Evolutionary conservation across 2,113 vertebrate species (phyloP).

Genomic region (Sebastes schlegelii): DNA sequence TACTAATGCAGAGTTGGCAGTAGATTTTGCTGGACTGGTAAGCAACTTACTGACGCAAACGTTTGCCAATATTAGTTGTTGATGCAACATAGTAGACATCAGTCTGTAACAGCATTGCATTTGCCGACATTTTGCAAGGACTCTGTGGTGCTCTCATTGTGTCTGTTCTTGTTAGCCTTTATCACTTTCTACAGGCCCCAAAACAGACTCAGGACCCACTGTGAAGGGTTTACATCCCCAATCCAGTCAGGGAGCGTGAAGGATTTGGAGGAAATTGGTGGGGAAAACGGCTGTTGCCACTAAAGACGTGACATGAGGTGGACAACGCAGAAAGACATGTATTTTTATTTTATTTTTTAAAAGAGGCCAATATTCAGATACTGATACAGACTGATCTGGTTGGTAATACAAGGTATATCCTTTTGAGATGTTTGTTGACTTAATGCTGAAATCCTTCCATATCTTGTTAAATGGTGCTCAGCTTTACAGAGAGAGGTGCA

Average conservation of each 20-base stretch:
- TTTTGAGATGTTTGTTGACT: constrained; percentile 25
- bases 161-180: constrained; percentile 39
- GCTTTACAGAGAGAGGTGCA: constrained; percentile 19
- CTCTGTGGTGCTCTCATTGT: constrained; percentile 8
- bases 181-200: constrained; percentile 37
- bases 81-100: constrained; percentile 46
- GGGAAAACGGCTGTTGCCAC: background rate
- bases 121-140: constrained; percentile 15
- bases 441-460: background rate
- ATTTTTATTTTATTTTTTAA: background rate
- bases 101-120: constrained; percentile 21
- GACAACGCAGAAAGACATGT: background rate
- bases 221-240: constrained; percentile 19
- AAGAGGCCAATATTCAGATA: background rate
- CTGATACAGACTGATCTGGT: background rate
- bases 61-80: constrained; percentile 28
- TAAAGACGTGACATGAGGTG: background rate
- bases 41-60: constrained; percentile 26
- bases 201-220: constrained; percentile 3
- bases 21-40: background rate
- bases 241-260: constrained; percentile 17
- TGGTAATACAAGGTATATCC: background rate
- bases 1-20: background rate
- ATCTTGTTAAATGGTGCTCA: constrained; percentile 62
- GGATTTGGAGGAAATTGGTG: constrained; percentile 6